These are phyloP conservation scores for Anisognathus igniventris DNA, from an alignment of 2,797 vertebrate genomes.

Conservation along the genomic window DNA sequence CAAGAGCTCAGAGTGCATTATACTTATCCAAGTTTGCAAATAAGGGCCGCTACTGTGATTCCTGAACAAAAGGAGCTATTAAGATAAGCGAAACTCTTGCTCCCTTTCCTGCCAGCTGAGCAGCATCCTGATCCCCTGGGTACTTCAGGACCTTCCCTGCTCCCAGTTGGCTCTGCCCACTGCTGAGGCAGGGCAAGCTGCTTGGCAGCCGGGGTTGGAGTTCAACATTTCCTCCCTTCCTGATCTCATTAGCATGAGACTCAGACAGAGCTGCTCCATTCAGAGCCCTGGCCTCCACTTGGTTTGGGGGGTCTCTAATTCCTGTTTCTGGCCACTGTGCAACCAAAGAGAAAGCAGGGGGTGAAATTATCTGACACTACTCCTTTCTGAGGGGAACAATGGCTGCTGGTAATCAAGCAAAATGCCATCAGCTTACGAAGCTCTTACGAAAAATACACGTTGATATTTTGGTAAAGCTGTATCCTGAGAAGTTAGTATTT, in stretches of 20 bases:
- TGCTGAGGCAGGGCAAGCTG: not conserved
- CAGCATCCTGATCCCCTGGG: conserved; percentile 17
- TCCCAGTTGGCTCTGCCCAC: conserved; percentile 20
- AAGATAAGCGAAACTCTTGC: conserved; percentile 29
- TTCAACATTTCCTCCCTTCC: conserved; percentile 51
- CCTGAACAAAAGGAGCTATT: conserved; percentile 48
- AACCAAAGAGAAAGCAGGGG: conserved; percentile 38
- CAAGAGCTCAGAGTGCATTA: conserved; percentile 14
- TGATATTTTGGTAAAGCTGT: not conserved
- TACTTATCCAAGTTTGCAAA: conserved; percentile 41
- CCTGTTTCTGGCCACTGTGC: conserved; percentile 37
- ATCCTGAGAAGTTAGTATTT: not conserved
- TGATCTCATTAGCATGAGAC: conserved; percentile 64
- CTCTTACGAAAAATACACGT: not conserved
- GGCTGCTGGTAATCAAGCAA: not conserved
- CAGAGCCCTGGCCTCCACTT: conserved; percentile 37
- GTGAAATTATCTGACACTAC: conserved; percentile 27
- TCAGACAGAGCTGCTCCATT: conserved; percentile 56
- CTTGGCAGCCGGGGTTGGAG: conserved; percentile 48
- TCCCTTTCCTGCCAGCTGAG: conserved; percentile 53
- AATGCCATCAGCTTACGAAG: not conserved
- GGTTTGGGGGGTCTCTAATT: conserved; percentile 57
- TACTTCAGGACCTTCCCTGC: not conserved
- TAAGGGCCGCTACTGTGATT: conserved; percentile 51
- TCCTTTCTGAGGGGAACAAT: conserved; percentile 38